A percentile compares a stretch with the other conserved stretches of the same genome.
Evolutionary conservation across 2,888 invertebrate species (phyloP).

Genomic region (Mallateleia sp.): DNA sequence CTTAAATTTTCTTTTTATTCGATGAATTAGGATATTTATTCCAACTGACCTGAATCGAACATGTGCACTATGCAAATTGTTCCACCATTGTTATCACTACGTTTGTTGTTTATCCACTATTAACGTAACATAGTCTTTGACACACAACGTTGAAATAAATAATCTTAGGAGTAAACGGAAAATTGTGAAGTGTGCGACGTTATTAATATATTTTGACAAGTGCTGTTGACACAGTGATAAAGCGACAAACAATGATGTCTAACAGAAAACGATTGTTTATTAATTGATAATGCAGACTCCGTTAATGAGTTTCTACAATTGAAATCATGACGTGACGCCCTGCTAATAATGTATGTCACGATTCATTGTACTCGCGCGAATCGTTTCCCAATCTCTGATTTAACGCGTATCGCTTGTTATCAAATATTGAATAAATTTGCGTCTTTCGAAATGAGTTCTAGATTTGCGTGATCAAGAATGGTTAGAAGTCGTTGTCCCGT

Average conservation of each 20-base stretch:
- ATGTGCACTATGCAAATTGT: conserved; percentile 4
- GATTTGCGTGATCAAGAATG: background rate
- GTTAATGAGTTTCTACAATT: conserved; percentile 41
- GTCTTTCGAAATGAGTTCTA: conserved; percentile 12
- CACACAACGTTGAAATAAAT: conserved; percentile 37
- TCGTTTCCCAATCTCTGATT: conserved; percentile 37
- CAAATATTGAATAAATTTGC: conserved; percentile 36
- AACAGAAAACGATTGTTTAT: conserved; percentile 62
- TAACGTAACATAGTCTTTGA: conserved; percentile 24
- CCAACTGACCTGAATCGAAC: conserved; percentile 30
- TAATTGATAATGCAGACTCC: conserved; percentile 63
- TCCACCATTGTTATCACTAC: conserved; percentile 27
- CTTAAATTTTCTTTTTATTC: too few relatives aligned
- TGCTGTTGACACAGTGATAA: conserved; percentile 63
- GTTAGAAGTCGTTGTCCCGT: conserved; percentile 45
- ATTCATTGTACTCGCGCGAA: conserved; percentile 19
- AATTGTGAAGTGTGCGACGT: conserved; percentile 45
- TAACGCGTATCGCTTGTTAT: background rate
- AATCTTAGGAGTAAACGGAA: conserved; percentile 61
- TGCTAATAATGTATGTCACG: conserved; percentile 35
- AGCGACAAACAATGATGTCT: conserved; percentile 61
- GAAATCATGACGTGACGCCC: conserved; percentile 13
- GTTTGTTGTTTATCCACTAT: conserved; percentile 35
- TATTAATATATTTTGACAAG: conserved; percentile 70
- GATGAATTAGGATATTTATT: too few relatives aligned